Evolutionary conservation across 2,797 vertebrate genomes (phyloP).

Genomic region (Phataginus tricuspis): DNA sequence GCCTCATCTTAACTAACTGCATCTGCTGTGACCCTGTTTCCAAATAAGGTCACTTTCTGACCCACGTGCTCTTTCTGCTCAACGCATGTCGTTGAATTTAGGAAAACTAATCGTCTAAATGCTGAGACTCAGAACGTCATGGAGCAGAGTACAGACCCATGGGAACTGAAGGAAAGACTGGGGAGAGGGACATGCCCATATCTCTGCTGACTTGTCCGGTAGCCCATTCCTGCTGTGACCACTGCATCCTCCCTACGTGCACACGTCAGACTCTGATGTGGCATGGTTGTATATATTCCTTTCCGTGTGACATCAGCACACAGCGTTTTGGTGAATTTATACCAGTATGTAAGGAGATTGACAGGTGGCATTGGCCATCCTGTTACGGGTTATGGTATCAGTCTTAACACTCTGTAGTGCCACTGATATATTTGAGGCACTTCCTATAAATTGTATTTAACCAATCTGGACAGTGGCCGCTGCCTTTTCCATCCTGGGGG

Average conservation of each 20-base stretch:
- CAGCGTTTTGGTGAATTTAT: neutral
- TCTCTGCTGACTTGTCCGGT: accelerated
- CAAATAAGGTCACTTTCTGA: neutral
- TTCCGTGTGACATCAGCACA: neutral
- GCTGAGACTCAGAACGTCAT: neutral
- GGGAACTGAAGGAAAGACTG: neutral
- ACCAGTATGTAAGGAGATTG: neutral
- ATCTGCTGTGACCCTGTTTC: neutral
- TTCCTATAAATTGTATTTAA: neutral
- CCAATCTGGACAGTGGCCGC: neutral
- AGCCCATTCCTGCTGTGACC: neutral
- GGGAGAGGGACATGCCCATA: neutral
- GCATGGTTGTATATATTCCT: neutral
- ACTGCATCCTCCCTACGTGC: neutral
- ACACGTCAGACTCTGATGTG: neutral
- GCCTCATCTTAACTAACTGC: neutral
- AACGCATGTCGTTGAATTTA: neutral
- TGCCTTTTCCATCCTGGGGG: neutral
- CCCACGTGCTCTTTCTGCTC: neutral
- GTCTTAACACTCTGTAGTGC: neutral
- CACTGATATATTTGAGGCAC: neutral
- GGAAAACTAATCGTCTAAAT: neutral
- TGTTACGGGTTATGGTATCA: neutral
- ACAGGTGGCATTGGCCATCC: neutral
- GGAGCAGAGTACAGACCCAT: too few relatives aligned